phyloP scores from a whole-genome alignment of 2,113 vertebrate genomes.

The Sialia sialis region DNA sequence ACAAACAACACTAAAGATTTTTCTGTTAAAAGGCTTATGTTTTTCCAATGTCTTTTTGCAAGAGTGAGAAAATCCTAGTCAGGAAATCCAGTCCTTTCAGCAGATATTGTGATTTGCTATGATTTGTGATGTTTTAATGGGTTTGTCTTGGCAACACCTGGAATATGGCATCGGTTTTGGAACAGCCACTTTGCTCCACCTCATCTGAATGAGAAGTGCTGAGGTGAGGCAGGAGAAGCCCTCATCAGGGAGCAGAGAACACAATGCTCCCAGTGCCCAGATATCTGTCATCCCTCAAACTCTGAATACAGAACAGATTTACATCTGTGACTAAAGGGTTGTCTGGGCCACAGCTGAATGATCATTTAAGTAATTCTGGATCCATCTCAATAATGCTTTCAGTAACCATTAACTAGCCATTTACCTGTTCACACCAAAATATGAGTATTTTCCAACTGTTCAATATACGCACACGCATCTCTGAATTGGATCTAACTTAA shows the following conservation, averaged over 20 bases:
- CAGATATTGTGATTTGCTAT: not conserved
- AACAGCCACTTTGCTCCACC: not conserved
- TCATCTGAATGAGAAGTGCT: accelerated
- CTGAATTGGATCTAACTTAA: not conserved
- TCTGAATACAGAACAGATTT: not conserved
- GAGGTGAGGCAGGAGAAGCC: not conserved
- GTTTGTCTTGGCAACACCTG: not conserved
- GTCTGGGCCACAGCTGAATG: not conserved
- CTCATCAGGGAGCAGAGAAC: not conserved
- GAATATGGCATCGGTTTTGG: not conserved
- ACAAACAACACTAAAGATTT: not conserved
- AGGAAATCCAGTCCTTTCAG: slow-evolving; percentile 16
- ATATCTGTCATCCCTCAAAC: not conserved
- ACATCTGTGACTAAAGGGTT: not conserved
- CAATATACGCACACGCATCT: not conserved
- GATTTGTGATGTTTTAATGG: not conserved
- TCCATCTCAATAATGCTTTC: not conserved
- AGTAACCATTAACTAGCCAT: not conserved
- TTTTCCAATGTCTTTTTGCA: not conserved
- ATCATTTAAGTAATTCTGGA: not conserved
- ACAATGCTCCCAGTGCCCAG: accelerated
- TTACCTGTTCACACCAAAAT: not conserved
- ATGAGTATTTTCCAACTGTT: not conserved
- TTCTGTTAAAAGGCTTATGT: not conserved
- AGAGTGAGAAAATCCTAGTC: not conserved